phyloP scores from a whole-genome alignment of 2,113 vertebrate species.

The Acrocephalus arundinaceus region DNA sequence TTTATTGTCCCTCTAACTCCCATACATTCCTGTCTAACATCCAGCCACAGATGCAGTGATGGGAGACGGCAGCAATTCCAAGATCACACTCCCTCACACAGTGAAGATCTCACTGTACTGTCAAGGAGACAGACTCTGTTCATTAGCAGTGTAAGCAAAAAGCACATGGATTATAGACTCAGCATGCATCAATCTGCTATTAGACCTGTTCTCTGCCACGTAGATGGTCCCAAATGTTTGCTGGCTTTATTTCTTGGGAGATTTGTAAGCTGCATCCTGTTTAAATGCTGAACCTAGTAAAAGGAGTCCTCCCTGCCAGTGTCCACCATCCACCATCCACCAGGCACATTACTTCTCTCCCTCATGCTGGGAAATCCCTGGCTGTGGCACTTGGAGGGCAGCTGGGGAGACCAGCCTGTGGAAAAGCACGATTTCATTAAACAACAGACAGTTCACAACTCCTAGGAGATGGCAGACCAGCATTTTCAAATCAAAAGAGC shows the following conservation, averaged over 20 bases:
- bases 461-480: not conserved
- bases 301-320: not conserved
- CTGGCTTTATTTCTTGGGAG: not conserved
- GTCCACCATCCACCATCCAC: not conserved
- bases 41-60: not conserved
- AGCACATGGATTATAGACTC: not conserved
- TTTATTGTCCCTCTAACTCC: not conserved
- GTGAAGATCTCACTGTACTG: not conserved
- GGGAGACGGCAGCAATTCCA: not conserved
- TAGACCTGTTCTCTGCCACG: not conserved
- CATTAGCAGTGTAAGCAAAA: not conserved
- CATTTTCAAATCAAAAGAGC: not conserved
- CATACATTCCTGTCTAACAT: not conserved
- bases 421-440: not conserved
- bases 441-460: not conserved
- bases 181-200: not conserved
- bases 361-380: not conserved
- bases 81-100: not conserved
- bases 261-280: not conserved
- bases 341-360: rapidly evolving
- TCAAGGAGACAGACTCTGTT: not conserved
- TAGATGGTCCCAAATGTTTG: not conserved
- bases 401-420: not conserved
- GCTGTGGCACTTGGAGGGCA: not conserved
- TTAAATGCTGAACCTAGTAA: not conserved